These are phyloP conservation scores for human DNA, from an alignment of 2,113 vertebrate species.

Conservation along the genomic window GRCh38 chr2:56168001-56168500, in stretches of 20 bases:
- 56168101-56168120: neutral
- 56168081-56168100: constrained; percentile 26
- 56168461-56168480: neutral
- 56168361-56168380: neutral
- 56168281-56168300: neutral
- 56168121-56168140: constrained; percentile 7
- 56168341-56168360: constrained; percentile 36
- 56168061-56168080: neutral
- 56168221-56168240: no score
- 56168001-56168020: constrained; percentile 19
- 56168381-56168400: neutral
- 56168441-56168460: neutral
- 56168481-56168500: neutral
- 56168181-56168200: neutral
- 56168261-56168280: neutral
- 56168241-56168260: neutral
- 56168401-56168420: constrained; percentile 16
- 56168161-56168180: constrained; percentile 23
- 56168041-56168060: constrained; percentile 4
- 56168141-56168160: constrained; percentile 4
- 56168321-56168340: constrained; percentile 21
- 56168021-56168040: constrained; percentile 47
- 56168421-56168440: neutral
- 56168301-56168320: accelerated
- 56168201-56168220: neutral